Base-by-base conservation (phyloP, 2,888 invertebrate species). In the Noctua fimbriata region DNA sequence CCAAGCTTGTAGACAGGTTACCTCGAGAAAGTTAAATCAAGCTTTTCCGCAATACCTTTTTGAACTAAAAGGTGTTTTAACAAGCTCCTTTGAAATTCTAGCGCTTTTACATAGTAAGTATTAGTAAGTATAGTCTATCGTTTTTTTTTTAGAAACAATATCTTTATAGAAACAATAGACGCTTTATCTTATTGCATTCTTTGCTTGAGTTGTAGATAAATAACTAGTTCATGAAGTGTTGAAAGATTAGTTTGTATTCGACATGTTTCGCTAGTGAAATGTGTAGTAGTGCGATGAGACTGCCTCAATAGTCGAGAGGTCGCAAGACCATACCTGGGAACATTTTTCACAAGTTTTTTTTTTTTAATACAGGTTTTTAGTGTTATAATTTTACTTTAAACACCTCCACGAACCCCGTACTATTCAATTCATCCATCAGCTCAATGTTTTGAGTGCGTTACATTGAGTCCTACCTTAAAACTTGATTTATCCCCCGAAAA, bases 31-130 rank as follows among this genome's bases (percentile, higher is more conserved):
- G 16, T 74, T 63, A 44, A 60, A 67, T 81, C 71, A 36, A 67
- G 58, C 16, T 60, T 52, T 49, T 24, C 32, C 5, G 16, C 36
- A 28, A 76, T 32, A 71, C 12, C 6, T 58, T 81, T 71, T 66
- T 18, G 44, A 69, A 49, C 9, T 70, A 49, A 75, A 80, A 49
- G 2, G 41, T 32, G n/a, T 58, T 70, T 36, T 70, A 47, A 69
- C 70, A 65, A 81, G 76, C 14, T 55, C 66, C 16, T 81, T 81
- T 76, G 44, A 81, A 81, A 70, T 66, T 36, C 10, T 70, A 18
- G 2, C 24, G 41, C 21, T 6, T 58, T 52, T 24, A 55, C 4
- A 1, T 36, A 2, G 7, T 41, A 41, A 36, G 36, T 2, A 36
- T 36, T 36, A 63, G 24, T 74, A 10, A 0, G 28, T 66, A 6